These are phyloP conservation scores for Pediacus dermestoides DNA, from an alignment of 2,888 invertebrate species.

Conservation along the genomic window DNA sequence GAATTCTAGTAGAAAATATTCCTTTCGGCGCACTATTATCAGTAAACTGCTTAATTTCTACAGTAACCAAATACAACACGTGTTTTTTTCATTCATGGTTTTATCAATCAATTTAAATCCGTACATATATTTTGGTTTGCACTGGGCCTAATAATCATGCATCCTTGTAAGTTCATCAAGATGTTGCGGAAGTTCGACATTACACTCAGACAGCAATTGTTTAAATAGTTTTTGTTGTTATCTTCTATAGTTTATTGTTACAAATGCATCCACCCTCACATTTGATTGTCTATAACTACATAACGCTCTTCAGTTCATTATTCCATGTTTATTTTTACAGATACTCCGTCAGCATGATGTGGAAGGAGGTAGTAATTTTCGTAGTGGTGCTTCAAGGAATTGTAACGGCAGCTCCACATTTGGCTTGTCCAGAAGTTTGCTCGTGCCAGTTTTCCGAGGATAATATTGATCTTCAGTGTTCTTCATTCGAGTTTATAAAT, in stretches of 20 bases:
- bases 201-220: constrained; percentile 35
- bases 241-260: constrained; percentile 15
- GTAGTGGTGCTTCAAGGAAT: constrained; percentile 22
- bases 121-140: no score
- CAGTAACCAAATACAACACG: no score
- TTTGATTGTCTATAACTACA: constrained; percentile 3
- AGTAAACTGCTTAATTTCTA: no score
- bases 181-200: constrained; percentile 41
- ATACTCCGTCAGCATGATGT: constrained; percentile 25
- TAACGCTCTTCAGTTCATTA: no score
- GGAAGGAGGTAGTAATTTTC: constrained; percentile 21
- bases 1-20: no score
- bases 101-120: no score
- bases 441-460: constrained; percentile 48
- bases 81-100: no score
- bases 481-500: constrained; percentile 73
- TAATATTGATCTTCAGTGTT: constrained; percentile 1
- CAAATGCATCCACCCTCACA: constrained; percentile 18
- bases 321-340: neutral
- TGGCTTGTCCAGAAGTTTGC: constrained; percentile 54
- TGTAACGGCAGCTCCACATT: constrained; percentile 28
- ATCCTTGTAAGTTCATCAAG: constrained; percentile 33
- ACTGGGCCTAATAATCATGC: constrained; percentile 8
- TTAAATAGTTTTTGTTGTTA: constrained; percentile 7
- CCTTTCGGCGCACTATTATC: no score